Evolutionary conservation across 1,140 invertebrate species (phyloP).

Genomic region (Notospermus geniculatus): DNA sequence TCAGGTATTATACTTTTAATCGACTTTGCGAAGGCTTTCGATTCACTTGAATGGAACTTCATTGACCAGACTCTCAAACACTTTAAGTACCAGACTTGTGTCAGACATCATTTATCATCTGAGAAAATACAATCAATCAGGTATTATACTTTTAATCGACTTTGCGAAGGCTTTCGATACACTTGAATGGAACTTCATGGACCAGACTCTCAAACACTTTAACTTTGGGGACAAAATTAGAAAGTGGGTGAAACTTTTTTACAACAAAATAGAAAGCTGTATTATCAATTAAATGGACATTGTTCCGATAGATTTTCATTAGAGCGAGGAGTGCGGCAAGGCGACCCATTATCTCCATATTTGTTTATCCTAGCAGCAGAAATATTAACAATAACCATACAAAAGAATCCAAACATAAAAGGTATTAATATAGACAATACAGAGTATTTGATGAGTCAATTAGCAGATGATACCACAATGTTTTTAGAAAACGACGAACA

Average conservation of each 20-base stretch:
- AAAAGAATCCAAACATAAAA: slow-evolving; percentile 3
- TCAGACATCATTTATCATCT: too few species aligned
- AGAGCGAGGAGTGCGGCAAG: slow-evolving; percentile 12
- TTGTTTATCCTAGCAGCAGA: slow-evolving; percentile 17
- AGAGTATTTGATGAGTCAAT: slow-evolving; percentile 1
- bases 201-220: slow-evolving; percentile 12
- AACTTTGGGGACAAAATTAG: slow-evolving; percentile 15
- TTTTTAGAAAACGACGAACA: too few species aligned
- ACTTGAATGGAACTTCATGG: slow-evolving; percentile 15
- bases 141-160: slow-evolving; percentile 11
- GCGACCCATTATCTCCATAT: slow-evolving; percentile 15
- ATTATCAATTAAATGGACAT: slow-evolving; percentile 15
- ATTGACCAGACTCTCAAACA: too few species aligned
- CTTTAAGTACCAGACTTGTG: too few species aligned
- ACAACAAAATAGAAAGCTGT: slow-evolving; percentile 9
- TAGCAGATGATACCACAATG: too few species aligned
- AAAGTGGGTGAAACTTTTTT: slow-evolving; percentile 19
- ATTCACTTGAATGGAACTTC: too few species aligned
- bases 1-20: too few species aligned
- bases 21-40: too few species aligned
- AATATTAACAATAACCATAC: slow-evolving; percentile 5
- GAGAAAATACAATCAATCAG: slow-evolving; percentile 2
- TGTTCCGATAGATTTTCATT: not conserved
- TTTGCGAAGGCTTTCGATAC: slow-evolving; percentile 18
- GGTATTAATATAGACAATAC: slow-evolving; percentile 8